Percentiles rank a stretch among this genome's conserved stretches.
These are phyloP conservation scores for Hartigia nigra DNA, from an alignment of 2,888 invertebrate genomes.

Conservation along the genomic window DNA sequence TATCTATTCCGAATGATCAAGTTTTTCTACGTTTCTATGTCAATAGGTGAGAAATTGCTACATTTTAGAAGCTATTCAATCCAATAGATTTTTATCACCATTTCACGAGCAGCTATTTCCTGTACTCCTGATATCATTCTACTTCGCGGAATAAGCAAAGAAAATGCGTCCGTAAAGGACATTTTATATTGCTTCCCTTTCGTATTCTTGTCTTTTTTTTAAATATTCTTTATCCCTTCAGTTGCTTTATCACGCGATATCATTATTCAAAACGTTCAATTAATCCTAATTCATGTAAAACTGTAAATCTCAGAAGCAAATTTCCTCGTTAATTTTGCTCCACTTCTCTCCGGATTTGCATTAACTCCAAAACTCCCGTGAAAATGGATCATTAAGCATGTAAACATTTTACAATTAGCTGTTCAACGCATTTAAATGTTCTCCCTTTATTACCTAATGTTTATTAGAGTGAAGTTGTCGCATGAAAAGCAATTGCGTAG, in stretches of 20 bases:
- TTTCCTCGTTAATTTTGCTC: not conserved
- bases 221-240: no score
- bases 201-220: no score
- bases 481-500: not conserved
- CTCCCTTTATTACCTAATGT: not conserved
- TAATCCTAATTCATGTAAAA: not conserved
- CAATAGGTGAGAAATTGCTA: no score
- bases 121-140: no score
- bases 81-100: no score
- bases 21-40: not conserved
- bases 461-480: not conserved
- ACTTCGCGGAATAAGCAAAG: no score
- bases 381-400: not conserved
- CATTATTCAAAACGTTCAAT: not conserved
- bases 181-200: no score
- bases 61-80: no score
- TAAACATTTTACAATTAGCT: not conserved
- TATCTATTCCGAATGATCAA: not conserved
- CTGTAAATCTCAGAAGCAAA: not conserved
- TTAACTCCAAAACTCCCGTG: not conserved
- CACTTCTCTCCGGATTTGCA: not conserved
- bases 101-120: no score
- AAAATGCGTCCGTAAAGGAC: no score
- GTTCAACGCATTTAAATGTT: not conserved
- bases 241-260: not conserved